Evolutionary conservation across 2,888 invertebrate genomes (phyloP), one percentile per base, ranked within the genome.

Genomic region (Dolichomitus sp.): DNA sequence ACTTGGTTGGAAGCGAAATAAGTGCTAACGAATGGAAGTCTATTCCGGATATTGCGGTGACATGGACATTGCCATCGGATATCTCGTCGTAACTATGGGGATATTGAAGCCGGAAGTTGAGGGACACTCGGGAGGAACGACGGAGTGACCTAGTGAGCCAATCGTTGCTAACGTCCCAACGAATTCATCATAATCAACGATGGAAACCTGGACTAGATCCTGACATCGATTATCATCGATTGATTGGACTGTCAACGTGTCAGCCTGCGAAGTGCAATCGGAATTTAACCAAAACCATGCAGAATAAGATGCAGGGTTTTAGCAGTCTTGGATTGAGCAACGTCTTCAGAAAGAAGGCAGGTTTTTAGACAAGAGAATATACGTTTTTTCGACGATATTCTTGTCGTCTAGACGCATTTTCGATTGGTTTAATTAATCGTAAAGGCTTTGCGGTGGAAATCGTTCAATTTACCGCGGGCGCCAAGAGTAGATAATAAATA

Each of bases 341-440:
- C 87, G 92, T 92, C 75, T 92, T 92, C 88, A 92, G 87, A 84
- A 92, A 91, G 85, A 92, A 92, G 92, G 92, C 92, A 92, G 85
- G 92, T 91, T 87, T 83, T 57, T 9, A 69, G 63, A 59, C 73
- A 40, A 48, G 42, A 66, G 37, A 37, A 37, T 37, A 37, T 37
- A 37, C 9, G 37, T 9, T 37, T 37, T 37, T 37, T 7, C 33
- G 33, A 33, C 7, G 1, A 37, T 37, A 9, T 37, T 37, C 37
- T 9, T 9, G 2, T 37, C 9, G 7, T 37, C 37, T 9, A 9
- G 6, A 37, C 37, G 37, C 0, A 37, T 37, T 37, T 37, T 9
- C 37, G 37, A 37, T 7, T 37, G 7, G 9, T 52, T 23, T 7
- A 52, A 11, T 52, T 12, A 23, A 3, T 23, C 23, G 52, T 9